A percentile compares a stretch with the other conserved stretches of the same genome.
Evolutionary conservation across 2,113 vertebrate species (phyloP).

Genomic region (Myiozetetes cayanensis): DNA sequence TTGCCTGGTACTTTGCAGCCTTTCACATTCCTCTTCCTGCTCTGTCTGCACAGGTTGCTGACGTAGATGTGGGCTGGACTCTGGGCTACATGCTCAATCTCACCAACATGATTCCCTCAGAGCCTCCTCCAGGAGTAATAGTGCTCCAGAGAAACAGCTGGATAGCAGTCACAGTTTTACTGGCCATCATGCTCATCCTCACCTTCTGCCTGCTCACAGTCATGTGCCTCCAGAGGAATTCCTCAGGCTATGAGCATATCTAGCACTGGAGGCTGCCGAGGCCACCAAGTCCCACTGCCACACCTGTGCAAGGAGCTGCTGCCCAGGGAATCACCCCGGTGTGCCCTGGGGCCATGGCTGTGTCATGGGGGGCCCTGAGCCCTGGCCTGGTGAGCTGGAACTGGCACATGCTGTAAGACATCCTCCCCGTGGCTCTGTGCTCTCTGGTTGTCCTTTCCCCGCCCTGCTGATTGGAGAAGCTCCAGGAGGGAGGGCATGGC

Average conservation of each 20-base stretch:
- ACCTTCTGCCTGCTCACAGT: conserved; percentile 9
- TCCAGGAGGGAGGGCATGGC: neutral
- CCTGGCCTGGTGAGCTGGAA: neutral
- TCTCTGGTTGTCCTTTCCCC: neutral
- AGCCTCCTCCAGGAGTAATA: conserved; percentile 49
- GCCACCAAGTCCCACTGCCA: neutral
- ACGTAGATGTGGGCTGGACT: conserved; percentile 80
- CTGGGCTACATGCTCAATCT: conserved; percentile 86
- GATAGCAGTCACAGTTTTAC: conserved; percentile 67
- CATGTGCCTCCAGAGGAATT: neutral
- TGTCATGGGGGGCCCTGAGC: too few species aligned
- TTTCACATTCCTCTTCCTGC: neutral
- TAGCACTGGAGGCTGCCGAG: neutral
- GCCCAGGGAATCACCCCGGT: accelerated
- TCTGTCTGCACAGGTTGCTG: conserved; percentile 66
- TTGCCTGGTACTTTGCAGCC: neutral
- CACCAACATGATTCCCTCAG: conserved; percentile 79
- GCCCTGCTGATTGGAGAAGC: accelerated
- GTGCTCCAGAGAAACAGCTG: conserved; percentile 67
- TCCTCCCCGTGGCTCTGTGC: neutral
- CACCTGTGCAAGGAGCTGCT: neutral
- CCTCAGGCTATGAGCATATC: neutral
- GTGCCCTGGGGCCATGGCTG: neutral
- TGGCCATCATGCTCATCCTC: conserved; percentile 40
- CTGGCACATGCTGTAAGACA: neutral